phyloP scores from a whole-genome alignment of 2,888 invertebrate species.

The Eumerus sabulonum region DNA sequence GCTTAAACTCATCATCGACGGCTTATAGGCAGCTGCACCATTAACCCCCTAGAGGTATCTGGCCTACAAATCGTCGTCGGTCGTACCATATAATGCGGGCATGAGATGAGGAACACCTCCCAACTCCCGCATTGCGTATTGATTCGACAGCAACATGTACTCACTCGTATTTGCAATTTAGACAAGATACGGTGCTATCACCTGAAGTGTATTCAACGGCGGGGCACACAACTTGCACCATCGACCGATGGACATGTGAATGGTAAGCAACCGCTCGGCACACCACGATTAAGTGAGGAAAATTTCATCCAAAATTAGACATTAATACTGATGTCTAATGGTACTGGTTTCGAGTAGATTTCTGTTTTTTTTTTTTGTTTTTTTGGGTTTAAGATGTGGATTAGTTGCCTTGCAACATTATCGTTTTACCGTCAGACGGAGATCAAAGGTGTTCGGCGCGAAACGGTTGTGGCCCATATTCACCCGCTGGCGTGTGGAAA shows the following conservation, averaged over 20 bases:
- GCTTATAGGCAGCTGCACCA: constrained; percentile 48
- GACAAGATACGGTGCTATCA: constrained; percentile 14
- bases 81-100: constrained; percentile 5
- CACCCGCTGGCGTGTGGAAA: neutral
- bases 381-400: constrained; percentile 24
- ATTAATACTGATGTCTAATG: constrained; percentile 56
- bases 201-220: constrained; percentile 30
- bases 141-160: constrained; percentile 23
- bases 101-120: constrained; percentile 13
- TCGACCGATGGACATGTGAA: constrained; percentile 44
- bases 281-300: constrained; percentile 51
- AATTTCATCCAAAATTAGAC: constrained; percentile 61
- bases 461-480: too few relatives aligned
- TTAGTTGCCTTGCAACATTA: constrained; percentile 21
- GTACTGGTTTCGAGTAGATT: too few relatives aligned
- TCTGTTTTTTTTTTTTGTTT: too few relatives aligned
- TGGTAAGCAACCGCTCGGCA: constrained; percentile 18
- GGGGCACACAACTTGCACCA: constrained; percentile 59
- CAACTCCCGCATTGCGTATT: constrained; percentile 34
- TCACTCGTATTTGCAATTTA: constrained; percentile 19
- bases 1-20: constrained; percentile 38
- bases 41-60: constrained; percentile 43
- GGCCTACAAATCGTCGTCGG: constrained; percentile 5
- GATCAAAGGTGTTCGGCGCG: too few relatives aligned
- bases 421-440: too few relatives aligned